These are phyloP conservation scores for Cataglyphis rosenhaueri DNA, from an alignment of 2,888 invertebrate species.

Conservation along the genomic window DNA sequence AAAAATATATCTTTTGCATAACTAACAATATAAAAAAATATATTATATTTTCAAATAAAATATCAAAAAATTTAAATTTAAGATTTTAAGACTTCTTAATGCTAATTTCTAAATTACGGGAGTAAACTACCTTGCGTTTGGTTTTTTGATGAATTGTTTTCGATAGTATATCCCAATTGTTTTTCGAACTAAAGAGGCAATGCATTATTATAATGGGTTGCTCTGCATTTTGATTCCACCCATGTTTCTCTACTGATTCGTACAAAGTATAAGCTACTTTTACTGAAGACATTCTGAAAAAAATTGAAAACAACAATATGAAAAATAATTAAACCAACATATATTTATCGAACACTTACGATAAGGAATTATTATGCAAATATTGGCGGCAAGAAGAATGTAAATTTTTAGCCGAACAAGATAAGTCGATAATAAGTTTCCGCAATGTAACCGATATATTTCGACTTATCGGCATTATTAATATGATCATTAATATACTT, in stretches of 20 bases:
- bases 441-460: conserved; percentile 48
- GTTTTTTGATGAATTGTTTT: conserved; percentile 90
- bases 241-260: conserved; percentile 86
- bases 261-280: conserved; percentile 90
- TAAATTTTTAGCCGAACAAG: not conserved
- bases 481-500: conserved; percentile 16
- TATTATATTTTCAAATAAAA: not conserved
- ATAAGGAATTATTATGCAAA: conserved; percentile 24
- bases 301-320: not conserved
- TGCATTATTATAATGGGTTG: conserved; percentile 93
- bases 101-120: not conserved
- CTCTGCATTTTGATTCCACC: conserved; percentile 80
- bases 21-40: not conserved
- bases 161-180: conserved; percentile 94
- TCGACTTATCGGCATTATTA: conserved; percentile 34
- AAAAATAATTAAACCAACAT: not conserved
- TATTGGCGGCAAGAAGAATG: conserved; percentile 31
- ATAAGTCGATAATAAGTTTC: not conserved
- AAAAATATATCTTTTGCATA: not conserved
- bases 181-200: conserved; percentile 94
- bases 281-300: conserved; percentile 85
- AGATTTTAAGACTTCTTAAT: not conserved
- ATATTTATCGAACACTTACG: conserved; percentile 50
- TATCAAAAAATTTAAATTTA: not conserved
- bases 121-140: conserved; percentile 76